A percentile compares a stretch with the other conserved stretches of the same genome.
Conservation (phyloP, 1,140 invertebrate genomes). For the Eupristina koningsbergeri region DNA sequence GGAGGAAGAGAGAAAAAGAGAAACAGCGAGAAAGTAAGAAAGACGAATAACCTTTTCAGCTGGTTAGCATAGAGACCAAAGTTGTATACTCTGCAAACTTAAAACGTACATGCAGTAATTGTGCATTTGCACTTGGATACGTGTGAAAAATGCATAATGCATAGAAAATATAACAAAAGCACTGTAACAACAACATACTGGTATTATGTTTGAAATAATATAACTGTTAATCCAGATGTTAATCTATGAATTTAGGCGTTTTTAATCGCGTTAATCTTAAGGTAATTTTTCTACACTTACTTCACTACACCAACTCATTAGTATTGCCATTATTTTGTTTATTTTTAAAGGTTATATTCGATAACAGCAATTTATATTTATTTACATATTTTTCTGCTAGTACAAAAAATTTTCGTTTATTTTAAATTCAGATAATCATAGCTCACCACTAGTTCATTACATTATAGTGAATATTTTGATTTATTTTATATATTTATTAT, state of each 20-base stretch:
- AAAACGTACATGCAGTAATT: not conserved
- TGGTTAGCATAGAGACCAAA: not conserved
- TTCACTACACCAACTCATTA: not conserved
- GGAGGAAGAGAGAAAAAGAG: not conserved
- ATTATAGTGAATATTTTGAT: no score
- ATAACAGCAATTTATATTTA: not conserved
- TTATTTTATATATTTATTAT: no score
- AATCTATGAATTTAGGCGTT: slow-evolving; percentile 83
- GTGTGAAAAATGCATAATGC: not conserved
- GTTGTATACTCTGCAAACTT: not conserved
- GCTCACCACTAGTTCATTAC: no score
- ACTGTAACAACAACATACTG: not conserved
- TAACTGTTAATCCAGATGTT: slow-evolving; percentile 36
- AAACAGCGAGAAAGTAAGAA: not conserved
- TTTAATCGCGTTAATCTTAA: slow-evolving; percentile 83
- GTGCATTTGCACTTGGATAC: not conserved
- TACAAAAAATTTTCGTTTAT: not conserved
- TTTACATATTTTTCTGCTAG: not conserved
- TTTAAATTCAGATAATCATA: no score
- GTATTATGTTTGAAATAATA: slow-evolving; percentile 32
- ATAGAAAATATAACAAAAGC: not conserved
- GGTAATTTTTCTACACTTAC: slow-evolving; percentile 68
- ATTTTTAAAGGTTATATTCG: not conserved
- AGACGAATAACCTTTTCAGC: not conserved
- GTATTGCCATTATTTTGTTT: not conserved